Conservation (phyloP, 2,888 invertebrate species). For the Dicyrtoma fusca region DNA sequence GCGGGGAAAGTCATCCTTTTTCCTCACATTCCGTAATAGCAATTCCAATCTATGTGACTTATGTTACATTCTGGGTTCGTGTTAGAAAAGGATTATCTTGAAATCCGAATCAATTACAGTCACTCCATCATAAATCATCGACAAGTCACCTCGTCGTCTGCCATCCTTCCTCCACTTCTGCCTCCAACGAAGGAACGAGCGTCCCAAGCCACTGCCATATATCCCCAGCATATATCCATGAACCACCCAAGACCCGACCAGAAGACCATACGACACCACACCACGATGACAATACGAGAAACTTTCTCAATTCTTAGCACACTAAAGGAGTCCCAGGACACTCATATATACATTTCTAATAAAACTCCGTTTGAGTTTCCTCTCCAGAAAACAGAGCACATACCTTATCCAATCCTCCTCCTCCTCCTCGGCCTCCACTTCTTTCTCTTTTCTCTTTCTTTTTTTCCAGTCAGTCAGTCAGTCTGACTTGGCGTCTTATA, state of each 20-base stretch:
- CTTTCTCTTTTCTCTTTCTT: not conserved
- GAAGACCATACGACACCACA: not conserved
- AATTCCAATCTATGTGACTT: too few relatives aligned
- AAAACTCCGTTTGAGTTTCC: constrained; percentile 21
- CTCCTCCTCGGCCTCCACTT: not conserved
- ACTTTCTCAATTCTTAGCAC: constrained; percentile 24
- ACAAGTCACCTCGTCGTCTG: constrained; percentile 48
- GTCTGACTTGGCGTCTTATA: constrained; percentile 1
- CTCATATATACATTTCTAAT: constrained; percentile 26
- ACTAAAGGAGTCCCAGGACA: constrained; percentile 18
- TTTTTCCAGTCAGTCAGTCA: not conserved
- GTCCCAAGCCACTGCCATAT: not conserved
- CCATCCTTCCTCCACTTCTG: not conserved
- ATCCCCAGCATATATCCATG: too few relatives aligned
- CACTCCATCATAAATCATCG: constrained; percentile 57
- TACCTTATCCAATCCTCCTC: not conserved
- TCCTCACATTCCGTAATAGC: too few relatives aligned
- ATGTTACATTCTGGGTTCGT: not conserved
- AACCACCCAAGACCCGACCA: not conserved
- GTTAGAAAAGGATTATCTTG: constrained; percentile 50
- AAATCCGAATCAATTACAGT: constrained; percentile 57
- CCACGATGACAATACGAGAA: constrained; percentile 28
- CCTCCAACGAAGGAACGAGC: too few relatives aligned
- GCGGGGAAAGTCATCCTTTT: too few relatives aligned
- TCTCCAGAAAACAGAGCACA: not conserved